Evolutionary conservation across 1,140 invertebrate genomes (phyloP).

Genomic region (Drosophila setifemur): DNA sequence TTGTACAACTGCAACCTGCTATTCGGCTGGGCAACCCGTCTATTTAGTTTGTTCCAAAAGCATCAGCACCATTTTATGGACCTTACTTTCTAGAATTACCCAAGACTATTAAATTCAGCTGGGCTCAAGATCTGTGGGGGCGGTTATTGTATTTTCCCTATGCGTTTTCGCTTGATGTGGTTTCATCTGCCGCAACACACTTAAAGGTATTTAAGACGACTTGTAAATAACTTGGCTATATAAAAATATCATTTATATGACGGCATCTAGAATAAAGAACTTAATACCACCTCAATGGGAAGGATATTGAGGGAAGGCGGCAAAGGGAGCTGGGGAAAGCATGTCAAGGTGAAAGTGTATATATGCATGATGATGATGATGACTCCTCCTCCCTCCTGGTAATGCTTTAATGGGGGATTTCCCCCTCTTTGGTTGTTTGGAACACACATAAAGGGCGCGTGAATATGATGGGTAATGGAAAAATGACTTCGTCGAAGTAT

Average conservation of each 20-base stretch:
- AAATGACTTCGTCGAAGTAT: background rate
- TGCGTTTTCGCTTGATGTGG: constrained; percentile 49
- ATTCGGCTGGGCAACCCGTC: constrained; percentile 19
- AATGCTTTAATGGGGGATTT: constrained; percentile 27
- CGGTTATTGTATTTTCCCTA: constrained; percentile 60
- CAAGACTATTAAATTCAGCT: constrained; percentile 54
- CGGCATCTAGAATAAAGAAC: constrained; percentile 39
- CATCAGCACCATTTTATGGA: constrained; percentile 58
- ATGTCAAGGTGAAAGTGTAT: constrained; percentile 55
- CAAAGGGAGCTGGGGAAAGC: constrained; percentile 17
- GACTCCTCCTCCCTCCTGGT: constrained; percentile 22
- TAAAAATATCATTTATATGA: constrained; percentile 48
- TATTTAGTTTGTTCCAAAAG: constrained; percentile 43
- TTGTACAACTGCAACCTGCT: constrained; percentile 68
- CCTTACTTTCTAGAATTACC: constrained; percentile 60
- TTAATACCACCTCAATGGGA: constrained; percentile 30
- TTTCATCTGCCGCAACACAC: constrained; percentile 28
- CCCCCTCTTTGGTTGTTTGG: background rate
- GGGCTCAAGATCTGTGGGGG: constrained; percentile 57
- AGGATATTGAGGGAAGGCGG: constrained; percentile 39
- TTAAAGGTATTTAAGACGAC: constrained; percentile 36
- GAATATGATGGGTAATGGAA: constrained; percentile 9
- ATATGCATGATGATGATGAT: constrained; percentile 18
- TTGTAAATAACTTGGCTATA: constrained; percentile 22
- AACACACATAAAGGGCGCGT: constrained; percentile 21